Percentiles rank a stretch among this genome's conserved stretches.
Conservation (phyloP, 2,888 invertebrate species). For the Cheilosia grossa region DNA sequence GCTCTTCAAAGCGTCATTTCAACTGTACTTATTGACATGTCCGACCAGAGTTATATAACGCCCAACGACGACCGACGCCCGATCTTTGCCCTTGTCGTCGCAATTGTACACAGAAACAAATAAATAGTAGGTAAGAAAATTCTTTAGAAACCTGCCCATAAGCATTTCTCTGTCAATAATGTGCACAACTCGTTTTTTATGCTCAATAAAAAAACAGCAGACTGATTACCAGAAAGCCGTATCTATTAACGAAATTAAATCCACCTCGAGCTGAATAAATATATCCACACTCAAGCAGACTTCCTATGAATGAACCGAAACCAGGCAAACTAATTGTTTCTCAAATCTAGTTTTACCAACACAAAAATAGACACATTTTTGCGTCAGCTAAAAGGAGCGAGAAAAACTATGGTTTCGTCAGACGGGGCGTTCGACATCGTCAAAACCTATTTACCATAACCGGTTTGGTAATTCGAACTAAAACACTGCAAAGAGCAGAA, state of each 20-base stretch:
- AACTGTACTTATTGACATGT: too few relatives aligned
- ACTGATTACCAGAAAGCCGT: conserved; percentile 32
- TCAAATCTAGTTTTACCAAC: conserved; percentile 43
- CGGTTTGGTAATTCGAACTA: conserved; percentile 60
- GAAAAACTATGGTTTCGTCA: conserved; percentile 53
- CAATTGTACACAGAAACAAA: too few relatives aligned
- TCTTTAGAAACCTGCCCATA: too few relatives aligned
- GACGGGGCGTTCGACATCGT: conserved; percentile 46
- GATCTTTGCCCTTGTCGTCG: too few relatives aligned
- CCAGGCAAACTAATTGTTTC: conserved; percentile 49
- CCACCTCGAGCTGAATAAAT: conserved; percentile 14
- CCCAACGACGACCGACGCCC: too few relatives aligned
- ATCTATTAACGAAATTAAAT: background rate
- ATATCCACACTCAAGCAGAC: background rate
- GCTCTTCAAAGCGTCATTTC: too few relatives aligned
- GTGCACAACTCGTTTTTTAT: background rate
- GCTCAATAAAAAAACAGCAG: conserved; percentile 19
- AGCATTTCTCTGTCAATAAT: background rate
- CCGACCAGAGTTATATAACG: too few relatives aligned
- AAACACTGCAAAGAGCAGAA: conserved; percentile 29
- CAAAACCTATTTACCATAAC: conserved; percentile 57
- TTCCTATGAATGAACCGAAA: conserved; percentile 63
- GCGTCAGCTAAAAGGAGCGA: conserved; percentile 10
- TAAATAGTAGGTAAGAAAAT: too few relatives aligned
- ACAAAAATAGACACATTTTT: conserved; percentile 21